These are phyloP conservation scores for Larimichthys polyactis DNA, from an alignment of 2,113 vertebrate species.

Conservation along the genomic window DNA sequence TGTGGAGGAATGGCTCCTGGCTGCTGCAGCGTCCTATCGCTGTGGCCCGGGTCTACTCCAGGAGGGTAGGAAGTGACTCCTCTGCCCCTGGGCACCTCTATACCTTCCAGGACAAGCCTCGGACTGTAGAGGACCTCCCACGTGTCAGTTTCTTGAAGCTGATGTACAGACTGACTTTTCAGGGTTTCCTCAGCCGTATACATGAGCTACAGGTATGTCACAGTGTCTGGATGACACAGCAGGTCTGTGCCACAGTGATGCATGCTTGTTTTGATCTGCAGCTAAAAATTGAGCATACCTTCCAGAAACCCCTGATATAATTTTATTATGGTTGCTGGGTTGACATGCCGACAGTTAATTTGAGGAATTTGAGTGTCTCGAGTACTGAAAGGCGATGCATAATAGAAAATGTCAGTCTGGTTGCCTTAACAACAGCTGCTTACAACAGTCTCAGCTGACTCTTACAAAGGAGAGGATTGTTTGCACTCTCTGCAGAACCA, in stretches of 20 bases:
- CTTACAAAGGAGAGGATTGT: not conserved
- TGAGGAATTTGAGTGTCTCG: not conserved
- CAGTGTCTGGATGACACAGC: not conserved
- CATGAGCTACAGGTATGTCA: constrained; percentile 83
- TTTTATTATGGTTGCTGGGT: not conserved
- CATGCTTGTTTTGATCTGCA: not conserved
- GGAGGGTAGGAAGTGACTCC: constrained; percentile 8
- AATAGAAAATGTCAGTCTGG: not conserved
- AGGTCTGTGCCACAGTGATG: not conserved
- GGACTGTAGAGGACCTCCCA: constrained; percentile 72
- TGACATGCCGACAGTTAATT: not conserved
- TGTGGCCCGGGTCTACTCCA: not conserved
- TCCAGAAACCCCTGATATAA: not conserved
- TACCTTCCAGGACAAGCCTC: constrained; percentile 48
- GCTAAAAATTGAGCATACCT: not conserved
- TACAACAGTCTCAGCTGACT: constrained; percentile 22
- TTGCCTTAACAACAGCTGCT: not conserved
- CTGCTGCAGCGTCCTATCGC: not conserved
- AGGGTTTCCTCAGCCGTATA: constrained; percentile 74
- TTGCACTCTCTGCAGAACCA: not conserved
- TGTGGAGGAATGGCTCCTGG: constrained; percentile 6
- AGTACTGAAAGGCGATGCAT: not conserved
- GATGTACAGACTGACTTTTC: constrained; percentile 76
- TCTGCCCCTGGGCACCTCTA: constrained; percentile 14
- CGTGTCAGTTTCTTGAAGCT: constrained; percentile 51